Evolutionary conservation across 64 coral and sea anemone species (phyloP), one percentile per base, ranked within the genome.

Genomic region (Stichodactyla helianthus): DNA sequence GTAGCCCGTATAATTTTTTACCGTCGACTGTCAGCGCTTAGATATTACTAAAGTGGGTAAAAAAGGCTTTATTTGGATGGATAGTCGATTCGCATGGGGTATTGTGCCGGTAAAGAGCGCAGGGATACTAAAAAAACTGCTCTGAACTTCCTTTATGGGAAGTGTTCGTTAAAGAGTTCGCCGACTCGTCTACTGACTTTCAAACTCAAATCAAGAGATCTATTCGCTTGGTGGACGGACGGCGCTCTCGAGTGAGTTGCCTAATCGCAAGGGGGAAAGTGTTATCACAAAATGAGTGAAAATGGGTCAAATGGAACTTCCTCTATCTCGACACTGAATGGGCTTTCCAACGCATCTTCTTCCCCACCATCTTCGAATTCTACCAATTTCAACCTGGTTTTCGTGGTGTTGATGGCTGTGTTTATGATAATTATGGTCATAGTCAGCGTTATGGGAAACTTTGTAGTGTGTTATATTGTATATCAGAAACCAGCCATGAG

Each of bases 401-500:
- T 65, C 78, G 79, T 92, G 52, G 78, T 92, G 19, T 52, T 60
- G 22, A 62, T 92, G 25, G 95, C 89, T 78, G 78, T 94, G 19
- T 20, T 98, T 20, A 92, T 92, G 84, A 51, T 94, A 88, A 84
- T 94, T 10, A 98, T 94, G 92, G 65, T 94, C 16, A 61, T 89
- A 27, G 89, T 92, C 77, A 89, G 91, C 71, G 79, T 92, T 51
- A 51, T 98, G 26, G 95, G 95, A 1, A 98, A 98, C 86, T 88
- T 92, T 20, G 85, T 98, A 52, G 92, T 98, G 51, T 98, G 95
- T 61, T 98, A 98, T 79, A 92, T 98, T 55, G 95, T 98, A 58
- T 98, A 98, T 85, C 95, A 98, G 82, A 98, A 98, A 52, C 95
- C 95, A 2, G 95, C 95, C 1, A 98, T 98, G 95, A 92, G 95